These are phyloP conservation scores for Temnothorax rugatulus DNA, from an alignment of 2,888 invertebrate genomes.

Conservation along the genomic window DNA sequence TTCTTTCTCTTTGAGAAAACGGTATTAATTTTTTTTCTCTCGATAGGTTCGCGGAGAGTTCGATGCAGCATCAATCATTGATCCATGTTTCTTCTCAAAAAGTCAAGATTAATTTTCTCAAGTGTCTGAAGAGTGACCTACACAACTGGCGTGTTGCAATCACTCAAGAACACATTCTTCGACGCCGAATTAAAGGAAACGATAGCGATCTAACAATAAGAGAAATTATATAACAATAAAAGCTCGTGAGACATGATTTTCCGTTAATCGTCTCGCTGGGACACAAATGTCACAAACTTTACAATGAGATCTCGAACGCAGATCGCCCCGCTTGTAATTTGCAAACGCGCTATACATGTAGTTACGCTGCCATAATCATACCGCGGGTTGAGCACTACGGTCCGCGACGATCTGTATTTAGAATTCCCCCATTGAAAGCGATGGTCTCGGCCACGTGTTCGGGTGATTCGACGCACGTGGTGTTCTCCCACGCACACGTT, in stretches of 20 bases:
- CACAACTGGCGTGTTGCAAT: not conserved
- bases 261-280: not conserved
- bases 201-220: not conserved
- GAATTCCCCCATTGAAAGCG: conserved; percentile 70
- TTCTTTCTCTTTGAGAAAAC: not conserved
- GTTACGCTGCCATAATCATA: conserved; percentile 26
- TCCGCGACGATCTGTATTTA: conserved; percentile 63
- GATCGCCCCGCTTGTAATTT: not conserved
- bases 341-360: not conserved
- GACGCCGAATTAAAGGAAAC: not conserved
- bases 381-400: conserved; percentile 8
- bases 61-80: not conserved
- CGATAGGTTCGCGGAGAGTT: not conserved
- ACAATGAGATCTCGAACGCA: not conserved
- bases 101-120: not conserved
- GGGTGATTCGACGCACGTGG: conserved; percentile 65
- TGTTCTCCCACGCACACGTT: conserved; percentile 66
- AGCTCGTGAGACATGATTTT: not conserved
- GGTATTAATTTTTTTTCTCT: not conserved
- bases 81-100: conserved; percentile 5
- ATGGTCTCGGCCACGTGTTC: conserved; percentile 73
- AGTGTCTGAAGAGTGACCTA: not conserved
- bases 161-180: not conserved
- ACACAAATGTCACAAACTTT: not conserved
- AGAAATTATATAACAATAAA: not conserved